phyloP scores from a whole-genome alignment of 2,888 invertebrate genomes.

The Apantesis nais region DNA sequence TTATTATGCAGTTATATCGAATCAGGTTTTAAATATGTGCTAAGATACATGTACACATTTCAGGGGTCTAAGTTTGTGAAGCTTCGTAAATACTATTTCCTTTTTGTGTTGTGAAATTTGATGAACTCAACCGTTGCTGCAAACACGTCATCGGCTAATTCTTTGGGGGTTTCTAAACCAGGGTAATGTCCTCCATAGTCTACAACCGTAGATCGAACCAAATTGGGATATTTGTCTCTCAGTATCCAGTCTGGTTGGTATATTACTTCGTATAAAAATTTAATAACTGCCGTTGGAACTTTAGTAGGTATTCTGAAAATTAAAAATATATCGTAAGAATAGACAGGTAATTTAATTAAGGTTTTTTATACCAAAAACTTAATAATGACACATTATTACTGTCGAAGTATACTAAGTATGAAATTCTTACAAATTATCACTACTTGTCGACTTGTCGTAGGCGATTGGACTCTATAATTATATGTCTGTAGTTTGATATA shows the following conservation, averaged over 20 bases:
- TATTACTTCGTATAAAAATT: slow-evolving; percentile 90
- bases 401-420: too few relatives aligned
- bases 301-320: slow-evolving; percentile 88
- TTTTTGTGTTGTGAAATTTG: slow-evolving; percentile 51
- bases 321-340: slow-evolving; percentile 48
- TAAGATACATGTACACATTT: neutral
- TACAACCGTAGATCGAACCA: slow-evolving; percentile 88
- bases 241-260: slow-evolving; percentile 87
- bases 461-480: too few relatives aligned
- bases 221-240: slow-evolving; percentile 86
- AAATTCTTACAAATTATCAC: too few relatives aligned
- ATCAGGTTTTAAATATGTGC: neutral
- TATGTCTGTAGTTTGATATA: too few relatives aligned
- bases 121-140: slow-evolving; percentile 61
- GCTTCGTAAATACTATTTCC: slow-evolving; percentile 13
- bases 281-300: slow-evolving; percentile 90
- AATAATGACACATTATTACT: too few relatives aligned
- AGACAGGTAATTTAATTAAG: neutral
- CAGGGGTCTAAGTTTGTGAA: neutral
- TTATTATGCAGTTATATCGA: neutral
- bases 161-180: slow-evolving; percentile 91
- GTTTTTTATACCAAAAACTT: too few relatives aligned
- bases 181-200: slow-evolving; percentile 94
- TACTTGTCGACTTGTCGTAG: too few relatives aligned
- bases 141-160: slow-evolving; percentile 87